Base-by-base conservation (phyloP, 2,888 invertebrate genomes). In the Acronicta alni region DNA sequence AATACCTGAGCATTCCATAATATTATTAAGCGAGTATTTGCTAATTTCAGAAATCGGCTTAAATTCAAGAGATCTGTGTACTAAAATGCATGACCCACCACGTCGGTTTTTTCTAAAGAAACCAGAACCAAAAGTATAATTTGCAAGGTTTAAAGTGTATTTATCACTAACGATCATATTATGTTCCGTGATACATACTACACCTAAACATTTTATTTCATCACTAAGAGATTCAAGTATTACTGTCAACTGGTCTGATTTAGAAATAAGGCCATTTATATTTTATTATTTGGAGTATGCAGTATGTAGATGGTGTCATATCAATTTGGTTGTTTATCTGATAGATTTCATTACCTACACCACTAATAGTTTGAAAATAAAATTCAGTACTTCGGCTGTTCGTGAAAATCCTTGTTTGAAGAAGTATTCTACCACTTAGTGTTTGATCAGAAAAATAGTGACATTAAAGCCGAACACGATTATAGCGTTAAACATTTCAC, bases 1-100 rank as follows among this genome's bases (percentile, higher is more conserved):
- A 12, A 59, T 48, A 9, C 47, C 58, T 23, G 43, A 53, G n/a
- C 53, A 59, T n/a, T 59, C 54, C 16, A 58, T 53, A 1, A 53
- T 23, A 23, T 58, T 52, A 12, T 42, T 43, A 8, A 53, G 35
- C 0, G 48, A 54, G 39, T 39, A 54, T 48, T 59, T 48, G 3
- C 20, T 44, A 20, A 59, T 48, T 12, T 54, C 43, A n/a, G 18
- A 7, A 2, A 59, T 48, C 8, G 26, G 43, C 4, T 1, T 20
- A 45, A 16, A 59, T 15, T 38, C 12, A 12, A 54, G 39, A 17
- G 45, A 18, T n/a, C 18, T 45, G 10, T 39, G 23, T 26, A 54
- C 37, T 4, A 54, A 8, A 16, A 54, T 45, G 30, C 53, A 54
- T 12, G 45, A 54, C 14, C 53, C 45, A n/a, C 53, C 45, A n/a